phyloP scores from a whole-genome alignment of 1,140 invertebrate species.

The Subanguina moxae region DNA sequence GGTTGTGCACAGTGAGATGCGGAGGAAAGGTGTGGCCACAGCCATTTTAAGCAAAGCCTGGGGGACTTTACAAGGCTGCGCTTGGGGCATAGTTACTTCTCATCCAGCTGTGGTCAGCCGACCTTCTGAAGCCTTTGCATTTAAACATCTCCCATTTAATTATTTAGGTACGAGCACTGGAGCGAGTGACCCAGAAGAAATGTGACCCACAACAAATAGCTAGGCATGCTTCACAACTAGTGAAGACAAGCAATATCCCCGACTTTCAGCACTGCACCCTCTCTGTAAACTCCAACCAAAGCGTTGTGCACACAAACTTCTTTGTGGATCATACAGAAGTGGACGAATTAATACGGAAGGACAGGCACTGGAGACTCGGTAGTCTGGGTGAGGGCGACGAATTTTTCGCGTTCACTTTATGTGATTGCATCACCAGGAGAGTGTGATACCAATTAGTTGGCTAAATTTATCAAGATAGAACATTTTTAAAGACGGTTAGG shows the following conservation, averaged over 20 bases:
- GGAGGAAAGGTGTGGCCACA: neutral
- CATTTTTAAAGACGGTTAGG: too few species aligned
- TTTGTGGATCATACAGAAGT: neutral
- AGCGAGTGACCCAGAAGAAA: neutral
- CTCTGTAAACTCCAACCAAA: neutral
- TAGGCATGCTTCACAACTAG: neutral
- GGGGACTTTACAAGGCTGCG: neutral
- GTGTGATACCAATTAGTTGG: too few species aligned
- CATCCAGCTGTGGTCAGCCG: neutral
- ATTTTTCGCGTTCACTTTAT: constrained; percentile 5
- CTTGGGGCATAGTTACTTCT: neutral
- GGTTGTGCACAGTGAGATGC: neutral
- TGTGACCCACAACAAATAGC: neutral
- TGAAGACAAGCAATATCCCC: neutral
- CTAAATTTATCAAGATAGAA: too few species aligned
- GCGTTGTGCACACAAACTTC: neutral
- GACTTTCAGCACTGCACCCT: neutral
- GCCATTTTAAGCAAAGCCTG: neutral
- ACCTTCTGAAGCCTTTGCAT: too few species aligned
- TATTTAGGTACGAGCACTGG: neutral
- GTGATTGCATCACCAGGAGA: too few species aligned
- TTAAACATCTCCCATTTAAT: too few species aligned
- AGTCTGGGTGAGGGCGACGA: neutral
- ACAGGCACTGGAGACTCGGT: neutral
- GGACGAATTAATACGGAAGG: neutral